Conservation (phyloP, 2,797 vertebrate genomes). For the Labeo calbasu region DNA sequence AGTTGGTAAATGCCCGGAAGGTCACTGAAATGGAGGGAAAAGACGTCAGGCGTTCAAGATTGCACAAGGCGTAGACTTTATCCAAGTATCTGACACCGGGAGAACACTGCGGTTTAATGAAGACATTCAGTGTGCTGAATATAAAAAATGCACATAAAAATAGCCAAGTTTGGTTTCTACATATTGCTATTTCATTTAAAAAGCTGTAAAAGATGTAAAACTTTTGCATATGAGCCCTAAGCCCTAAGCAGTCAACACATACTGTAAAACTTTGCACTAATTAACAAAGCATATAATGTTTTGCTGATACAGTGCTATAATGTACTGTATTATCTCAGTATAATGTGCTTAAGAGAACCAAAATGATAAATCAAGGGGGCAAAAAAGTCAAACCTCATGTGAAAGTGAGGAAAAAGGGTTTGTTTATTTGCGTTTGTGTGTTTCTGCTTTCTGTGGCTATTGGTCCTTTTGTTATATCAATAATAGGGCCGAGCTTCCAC, state of each 20-base stretch:
- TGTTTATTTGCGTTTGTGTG: slow-evolving; percentile 37
- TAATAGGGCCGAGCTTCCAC: slow-evolving; percentile 57
- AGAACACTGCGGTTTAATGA: slow-evolving; percentile 10
- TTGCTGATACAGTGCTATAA: background rate
- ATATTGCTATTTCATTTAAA: slow-evolving; percentile 1
- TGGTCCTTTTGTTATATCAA: slow-evolving; percentile 56
- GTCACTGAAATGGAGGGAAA: slow-evolving; percentile 9
- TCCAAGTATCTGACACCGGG: slow-evolving; percentile 20
- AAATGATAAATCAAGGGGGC: background rate
- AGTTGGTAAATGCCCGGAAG: slow-evolving; percentile 24
- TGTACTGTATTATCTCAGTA: background rate
- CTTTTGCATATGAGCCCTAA: slow-evolving; percentile 6
- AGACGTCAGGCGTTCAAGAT: background rate
- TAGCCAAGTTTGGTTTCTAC: background rate
- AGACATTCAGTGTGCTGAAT: background rate
- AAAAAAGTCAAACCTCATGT: slow-evolving; percentile 8
- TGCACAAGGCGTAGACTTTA: background rate
- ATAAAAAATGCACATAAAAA: background rate
- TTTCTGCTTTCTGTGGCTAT: slow-evolving; percentile 25
- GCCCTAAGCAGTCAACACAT: background rate
- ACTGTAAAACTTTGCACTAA: slow-evolving; percentile 10
- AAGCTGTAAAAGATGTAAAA: background rate
- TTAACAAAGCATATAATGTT: background rate
- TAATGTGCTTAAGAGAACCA: background rate
- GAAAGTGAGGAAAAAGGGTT: background rate